phyloP scores from a whole-genome alignment of 2,888 invertebrate genomes.

The Caenorhabditis sp. region DNA sequence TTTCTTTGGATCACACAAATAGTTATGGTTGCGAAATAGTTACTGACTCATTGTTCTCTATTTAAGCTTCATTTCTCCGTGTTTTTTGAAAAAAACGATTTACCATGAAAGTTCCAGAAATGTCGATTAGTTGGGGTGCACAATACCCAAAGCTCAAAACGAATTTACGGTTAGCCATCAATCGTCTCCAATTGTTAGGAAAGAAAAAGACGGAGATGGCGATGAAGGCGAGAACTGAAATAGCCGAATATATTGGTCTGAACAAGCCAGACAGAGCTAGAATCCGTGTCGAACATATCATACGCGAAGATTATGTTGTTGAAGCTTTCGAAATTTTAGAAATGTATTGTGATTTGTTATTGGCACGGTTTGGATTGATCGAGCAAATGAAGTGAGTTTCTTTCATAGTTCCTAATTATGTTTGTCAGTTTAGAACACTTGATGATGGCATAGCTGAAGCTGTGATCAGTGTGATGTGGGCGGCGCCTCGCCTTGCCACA shows the following conservation, averaged over 20 bases:
- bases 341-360: slow-evolving; percentile 96
- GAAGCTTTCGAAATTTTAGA: slow-evolving; percentile 99
- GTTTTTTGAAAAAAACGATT: neutral
- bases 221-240: slow-evolving; percentile 93
- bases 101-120: slow-evolving; percentile 9
- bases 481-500: slow-evolving; percentile 83
- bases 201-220: slow-evolving; percentile 97
- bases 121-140: slow-evolving; percentile 80
- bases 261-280: slow-evolving; percentile 79
- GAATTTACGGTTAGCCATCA: slow-evolving; percentile 88
- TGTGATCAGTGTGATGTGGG: slow-evolving; percentile 95
- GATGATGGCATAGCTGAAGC: slow-evolving; percentile 95
- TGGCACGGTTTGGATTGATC: slow-evolving; percentile 94
- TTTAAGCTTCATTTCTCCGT: neutral
- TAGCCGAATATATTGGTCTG: slow-evolving; percentile 87
- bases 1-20: neutral
- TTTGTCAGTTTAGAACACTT: slow-evolving; percentile 75
- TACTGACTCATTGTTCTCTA: neutral
- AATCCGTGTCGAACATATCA: slow-evolving; percentile 97
- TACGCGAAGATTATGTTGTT: slow-evolving; percentile 92
- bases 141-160: slow-evolving; percentile 96
- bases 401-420: neutral
- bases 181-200: slow-evolving; percentile 90
- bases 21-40: neutral
- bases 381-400: slow-evolving; percentile 89